Evolutionary conservation across 2,888 invertebrate genomes (phyloP).

Genomic region (Augiades crinisus): DNA sequence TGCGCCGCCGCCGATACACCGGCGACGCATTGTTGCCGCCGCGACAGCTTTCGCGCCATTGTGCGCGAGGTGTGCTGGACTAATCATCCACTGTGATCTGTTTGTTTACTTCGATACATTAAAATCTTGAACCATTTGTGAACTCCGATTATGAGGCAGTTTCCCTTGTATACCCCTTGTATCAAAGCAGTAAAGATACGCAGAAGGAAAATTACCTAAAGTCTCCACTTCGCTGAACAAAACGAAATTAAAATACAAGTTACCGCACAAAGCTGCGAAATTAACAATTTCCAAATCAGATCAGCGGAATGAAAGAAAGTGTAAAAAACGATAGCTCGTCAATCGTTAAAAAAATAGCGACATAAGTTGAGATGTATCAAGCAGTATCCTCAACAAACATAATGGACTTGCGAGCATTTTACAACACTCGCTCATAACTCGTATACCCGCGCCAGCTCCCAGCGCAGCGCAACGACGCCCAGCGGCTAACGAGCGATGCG

Average conservation of each 20-base stretch:
- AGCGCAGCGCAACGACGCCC: conserved; percentile 43
- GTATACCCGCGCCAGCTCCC: conserved; percentile 9
- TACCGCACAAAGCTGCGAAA: too few species aligned
- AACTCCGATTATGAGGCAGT: too few species aligned
- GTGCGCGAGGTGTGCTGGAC: conserved; percentile 64
- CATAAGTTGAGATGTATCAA: too few species aligned
- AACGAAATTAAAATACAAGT: too few species aligned
- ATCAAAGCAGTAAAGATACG: not conserved
- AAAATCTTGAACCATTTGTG: too few species aligned
- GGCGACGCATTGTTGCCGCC: conserved; percentile 74
- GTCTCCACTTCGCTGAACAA: too few species aligned
- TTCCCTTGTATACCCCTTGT: not conserved
- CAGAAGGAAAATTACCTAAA: not conserved
- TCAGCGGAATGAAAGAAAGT: too few species aligned
- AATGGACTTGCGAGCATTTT: too few species aligned
- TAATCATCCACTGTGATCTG: conserved; percentile 67
- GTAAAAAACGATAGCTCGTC: too few species aligned
- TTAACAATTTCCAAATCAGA: too few species aligned
- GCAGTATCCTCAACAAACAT: too few species aligned
- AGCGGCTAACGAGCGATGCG: conserved; percentile 75
- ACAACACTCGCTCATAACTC: conserved; percentile 2
- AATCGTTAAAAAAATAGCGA: too few species aligned
- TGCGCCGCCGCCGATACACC: conserved; percentile 51
- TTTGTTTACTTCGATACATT: conserved; percentile 69
- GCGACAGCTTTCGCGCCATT: conserved; percentile 69